Conservation (phyloP, 2,797 vertebrate species). For the Takifugu ocellatus region DNA sequence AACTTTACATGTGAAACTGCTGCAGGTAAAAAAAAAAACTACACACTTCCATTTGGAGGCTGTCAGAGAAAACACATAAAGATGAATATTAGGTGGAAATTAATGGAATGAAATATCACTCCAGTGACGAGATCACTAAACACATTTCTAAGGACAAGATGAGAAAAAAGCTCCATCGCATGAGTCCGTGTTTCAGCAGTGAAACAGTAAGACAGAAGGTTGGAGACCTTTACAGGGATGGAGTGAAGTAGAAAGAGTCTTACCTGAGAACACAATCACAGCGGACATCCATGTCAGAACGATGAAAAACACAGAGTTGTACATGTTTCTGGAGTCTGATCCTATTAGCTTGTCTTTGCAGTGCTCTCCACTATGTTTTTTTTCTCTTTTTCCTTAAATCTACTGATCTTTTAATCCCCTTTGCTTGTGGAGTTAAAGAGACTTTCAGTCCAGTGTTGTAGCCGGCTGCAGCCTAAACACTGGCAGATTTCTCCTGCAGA, state of each 20-base stretch:
- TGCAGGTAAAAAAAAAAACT: no score
- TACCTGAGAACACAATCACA: conserved; percentile 79
- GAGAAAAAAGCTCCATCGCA: neutral
- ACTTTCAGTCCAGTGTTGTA: conserved; percentile 73
- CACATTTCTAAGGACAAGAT: neutral
- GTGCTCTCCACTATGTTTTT: conserved; percentile 30
- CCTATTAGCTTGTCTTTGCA: conserved; percentile 43
- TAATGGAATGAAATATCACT: no score
- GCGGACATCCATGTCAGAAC: conserved; percentile 76
- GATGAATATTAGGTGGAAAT: no score
- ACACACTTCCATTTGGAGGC: no score
- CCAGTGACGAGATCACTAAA: neutral
- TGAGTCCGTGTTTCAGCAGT: conserved; percentile 16
- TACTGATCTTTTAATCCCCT: conserved; percentile 20
- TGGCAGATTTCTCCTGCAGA: conserved; percentile 61
- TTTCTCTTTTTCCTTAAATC: conserved; percentile 41
- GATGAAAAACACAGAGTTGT: conserved; percentile 73
- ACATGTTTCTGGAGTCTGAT: conserved; percentile 70
- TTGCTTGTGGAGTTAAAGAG: conserved; percentile 44
- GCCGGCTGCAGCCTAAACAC: conserved; percentile 51
- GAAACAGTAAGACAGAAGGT: conserved; percentile 13
- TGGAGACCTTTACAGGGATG: conserved; percentile 31
- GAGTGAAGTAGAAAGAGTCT: conserved; percentile 40
- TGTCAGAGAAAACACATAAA: no score
- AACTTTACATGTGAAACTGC: no score